Percentiles rank a stretch among this genome's conserved stretches.
Conservation (phyloP, 2,797 vertebrate species). For the Lacerta agilis region DNA sequence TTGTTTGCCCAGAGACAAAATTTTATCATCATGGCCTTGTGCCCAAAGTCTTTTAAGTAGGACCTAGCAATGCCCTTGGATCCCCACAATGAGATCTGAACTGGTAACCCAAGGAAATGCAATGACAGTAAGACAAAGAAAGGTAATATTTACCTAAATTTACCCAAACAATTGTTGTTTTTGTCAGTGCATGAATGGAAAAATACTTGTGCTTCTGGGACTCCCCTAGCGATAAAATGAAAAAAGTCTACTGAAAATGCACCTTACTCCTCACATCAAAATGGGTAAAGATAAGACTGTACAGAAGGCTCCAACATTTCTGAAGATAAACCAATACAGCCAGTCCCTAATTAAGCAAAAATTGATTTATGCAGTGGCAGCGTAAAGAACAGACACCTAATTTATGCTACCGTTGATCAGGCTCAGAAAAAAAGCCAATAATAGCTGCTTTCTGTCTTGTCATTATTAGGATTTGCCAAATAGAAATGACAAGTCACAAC, state of each 20-base stretch:
- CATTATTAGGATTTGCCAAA: constrained; percentile 70
- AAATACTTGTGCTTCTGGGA: neutral
- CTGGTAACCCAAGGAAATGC: neutral
- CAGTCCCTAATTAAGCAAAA: constrained; percentile 65
- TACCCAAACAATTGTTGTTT: neutral
- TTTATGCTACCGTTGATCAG: constrained; percentile 57
- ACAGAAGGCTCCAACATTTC: neutral
- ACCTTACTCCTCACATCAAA: neutral
- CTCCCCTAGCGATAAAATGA: neutral
- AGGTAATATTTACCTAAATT: neutral
- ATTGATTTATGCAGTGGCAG: constrained; percentile 61
- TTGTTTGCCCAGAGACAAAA: too few species aligned
- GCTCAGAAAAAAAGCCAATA: constrained; percentile 60
- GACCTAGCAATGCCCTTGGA: too few species aligned
- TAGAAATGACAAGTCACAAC: constrained; percentile 71
- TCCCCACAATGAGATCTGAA: neutral
- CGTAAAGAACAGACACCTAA: constrained; percentile 69
- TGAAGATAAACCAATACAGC: constrained; percentile 16
- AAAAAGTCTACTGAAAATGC: neutral
- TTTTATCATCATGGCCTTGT: too few species aligned
- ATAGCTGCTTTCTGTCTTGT: constrained; percentile 68
- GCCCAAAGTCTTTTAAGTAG: too few species aligned
- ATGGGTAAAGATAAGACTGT: neutral
- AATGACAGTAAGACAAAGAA: neutral
- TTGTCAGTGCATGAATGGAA: neutral